These are phyloP conservation scores for Melipona beecheii DNA, from an alignment of 2,888 invertebrate species.

Conservation along the genomic window DNA sequence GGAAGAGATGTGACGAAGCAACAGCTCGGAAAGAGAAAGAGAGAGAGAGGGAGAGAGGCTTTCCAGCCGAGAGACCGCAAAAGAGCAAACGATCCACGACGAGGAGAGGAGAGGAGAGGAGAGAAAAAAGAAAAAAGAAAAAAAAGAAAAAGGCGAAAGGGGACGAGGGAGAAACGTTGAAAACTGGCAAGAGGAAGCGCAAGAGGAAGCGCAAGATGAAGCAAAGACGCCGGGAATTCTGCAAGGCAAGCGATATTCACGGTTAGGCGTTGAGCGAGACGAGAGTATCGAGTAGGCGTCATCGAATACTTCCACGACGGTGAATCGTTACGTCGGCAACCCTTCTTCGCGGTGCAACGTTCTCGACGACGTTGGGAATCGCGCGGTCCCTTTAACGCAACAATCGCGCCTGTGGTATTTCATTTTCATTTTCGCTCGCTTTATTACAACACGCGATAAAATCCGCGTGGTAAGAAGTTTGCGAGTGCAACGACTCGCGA, in stretches of 20 bases:
- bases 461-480: too few relatives aligned
- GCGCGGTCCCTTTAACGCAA: too few relatives aligned
- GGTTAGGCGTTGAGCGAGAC: slow-evolving; percentile 32
- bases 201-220: slow-evolving; percentile 15
- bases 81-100: background rate
- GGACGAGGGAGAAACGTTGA: background rate
- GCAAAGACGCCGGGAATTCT: slow-evolving; percentile 59
- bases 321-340: slow-evolving; percentile 22
- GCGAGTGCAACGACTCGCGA: too few relatives aligned
- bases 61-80: background rate
- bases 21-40: background rate
- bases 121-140: too few relatives aligned
- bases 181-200: slow-evolving; percentile 11
- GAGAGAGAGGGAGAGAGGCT: background rate
- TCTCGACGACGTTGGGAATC: slow-evolving; percentile 8
- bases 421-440: too few relatives aligned
- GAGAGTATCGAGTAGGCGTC: slow-evolving; percentile 35
- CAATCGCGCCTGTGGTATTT: too few relatives aligned
- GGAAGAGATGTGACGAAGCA: background rate
- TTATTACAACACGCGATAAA: too few relatives aligned
- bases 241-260: slow-evolving; percentile 62
- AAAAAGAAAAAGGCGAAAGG: background rate
- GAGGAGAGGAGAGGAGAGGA: too few relatives aligned
- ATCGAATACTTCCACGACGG: slow-evolving; percentile 33
- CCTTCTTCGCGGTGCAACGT: background rate